A percentile compares a stretch with the other conserved stretches of the same genome.
Conservation (phyloP, 1,140 invertebrate species). For the Nixonia krombeini region DNA sequence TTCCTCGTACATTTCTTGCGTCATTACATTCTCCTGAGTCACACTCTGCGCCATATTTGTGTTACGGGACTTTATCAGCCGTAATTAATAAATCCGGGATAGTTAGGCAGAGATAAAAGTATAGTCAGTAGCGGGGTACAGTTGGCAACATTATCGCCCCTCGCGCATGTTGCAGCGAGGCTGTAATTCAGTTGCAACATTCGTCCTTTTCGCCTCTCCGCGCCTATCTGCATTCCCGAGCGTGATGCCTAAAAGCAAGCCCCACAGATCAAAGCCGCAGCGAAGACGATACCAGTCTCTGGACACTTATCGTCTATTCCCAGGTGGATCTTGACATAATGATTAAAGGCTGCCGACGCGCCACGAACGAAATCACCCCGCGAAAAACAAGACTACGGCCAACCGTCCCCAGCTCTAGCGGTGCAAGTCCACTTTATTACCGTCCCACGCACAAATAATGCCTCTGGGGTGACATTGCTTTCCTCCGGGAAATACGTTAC, state of each 20-base stretch:
- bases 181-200: too few species aligned
- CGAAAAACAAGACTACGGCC: constrained; percentile 33
- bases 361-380: constrained; percentile 34
- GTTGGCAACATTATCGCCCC: too few species aligned
- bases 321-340: constrained; percentile 38
- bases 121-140: too few species aligned
- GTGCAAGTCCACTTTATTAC: constrained; percentile 39
- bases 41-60: too few species aligned
- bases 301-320: constrained; percentile 40
- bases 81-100: too few species aligned
- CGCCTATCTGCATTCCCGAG: constrained; percentile 6
- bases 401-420: constrained; percentile 17
- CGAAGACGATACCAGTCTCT: constrained; percentile 33
- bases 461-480: constrained; percentile 23
- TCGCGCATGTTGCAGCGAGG: too few species aligned
- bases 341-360: constrained; percentile 45
- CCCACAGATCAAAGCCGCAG: constrained; percentile 39
- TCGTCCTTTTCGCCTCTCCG: background rate
- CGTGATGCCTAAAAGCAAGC: constrained; percentile 22
- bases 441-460: constrained; percentile 23
- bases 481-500: constrained; percentile 19
- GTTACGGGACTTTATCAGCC: too few species aligned
- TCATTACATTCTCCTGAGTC: too few species aligned
- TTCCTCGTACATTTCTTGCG: background rate
- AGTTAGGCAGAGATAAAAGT: too few species aligned